Evolutionary conservation across 2,797 vertebrate species (phyloP).

Genomic region (Valencia hispanica): DNA sequence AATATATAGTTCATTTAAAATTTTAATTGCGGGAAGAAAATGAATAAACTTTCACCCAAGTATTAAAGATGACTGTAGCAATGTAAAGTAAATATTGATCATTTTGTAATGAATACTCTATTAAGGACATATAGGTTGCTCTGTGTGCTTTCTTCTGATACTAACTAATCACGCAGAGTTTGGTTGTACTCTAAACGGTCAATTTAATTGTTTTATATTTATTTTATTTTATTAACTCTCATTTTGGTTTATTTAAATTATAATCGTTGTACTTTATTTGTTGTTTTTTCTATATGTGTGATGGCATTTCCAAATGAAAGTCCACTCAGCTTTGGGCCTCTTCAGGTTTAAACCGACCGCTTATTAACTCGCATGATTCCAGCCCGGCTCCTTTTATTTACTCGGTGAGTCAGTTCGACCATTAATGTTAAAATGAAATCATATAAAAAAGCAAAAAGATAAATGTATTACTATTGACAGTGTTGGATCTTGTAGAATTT

Average conservation of each 20-base stretch:
- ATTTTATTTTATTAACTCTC: not conserved
- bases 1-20: not conserved
- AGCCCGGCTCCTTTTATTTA: constrained; percentile 21
- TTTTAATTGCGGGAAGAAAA: not conserved
- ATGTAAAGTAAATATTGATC: not conserved
- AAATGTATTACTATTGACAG: not conserved
- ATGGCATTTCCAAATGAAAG: constrained; percentile 13
- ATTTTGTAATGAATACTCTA: not conserved
- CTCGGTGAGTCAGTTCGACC: constrained; percentile 5
- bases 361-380: constrained; percentile 53
- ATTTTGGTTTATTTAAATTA: constrained; percentile 4
- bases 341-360: constrained; percentile 31
- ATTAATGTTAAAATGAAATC: constrained; percentile 14
- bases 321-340: constrained; percentile 8
- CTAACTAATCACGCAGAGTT: not conserved
- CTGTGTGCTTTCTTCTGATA: not conserved
- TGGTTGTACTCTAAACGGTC: not conserved
- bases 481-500: not conserved
- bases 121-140: not conserved
- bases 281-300: not conserved
- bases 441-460: not conserved
- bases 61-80: not conserved
- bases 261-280: not conserved
- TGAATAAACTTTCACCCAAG: not conserved
- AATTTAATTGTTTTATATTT: no score